A percentile compares a stretch with the other conserved stretches of the same genome.
Evolutionary conservation across 2,888 invertebrate species (phyloP).

Genomic region (Drosophila demipolita): DNA sequence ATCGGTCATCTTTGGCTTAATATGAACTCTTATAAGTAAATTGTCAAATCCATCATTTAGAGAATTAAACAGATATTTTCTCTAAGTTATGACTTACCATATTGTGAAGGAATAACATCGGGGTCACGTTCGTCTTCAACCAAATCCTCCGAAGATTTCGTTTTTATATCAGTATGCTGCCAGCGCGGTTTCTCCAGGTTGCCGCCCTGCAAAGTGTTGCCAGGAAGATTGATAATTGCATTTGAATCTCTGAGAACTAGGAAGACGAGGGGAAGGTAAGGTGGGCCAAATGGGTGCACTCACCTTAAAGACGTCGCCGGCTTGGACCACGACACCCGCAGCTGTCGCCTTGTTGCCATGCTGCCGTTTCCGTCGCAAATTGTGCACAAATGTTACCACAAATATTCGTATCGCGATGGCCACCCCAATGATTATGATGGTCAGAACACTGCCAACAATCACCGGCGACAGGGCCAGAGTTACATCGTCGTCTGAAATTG

Average conservation of each 20-base stretch:
- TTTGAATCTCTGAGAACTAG: background rate
- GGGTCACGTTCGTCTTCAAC: constrained; percentile 87
- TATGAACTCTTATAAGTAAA: background rate
- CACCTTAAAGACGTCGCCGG: constrained; percentile 84
- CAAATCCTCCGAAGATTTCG: constrained; percentile 84
- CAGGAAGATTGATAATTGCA: constrained; percentile 34
- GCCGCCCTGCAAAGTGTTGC: constrained; percentile 65
- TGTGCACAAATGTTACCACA: constrained; percentile 84
- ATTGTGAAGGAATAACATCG: constrained; percentile 91
- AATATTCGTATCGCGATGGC: constrained; percentile 84
- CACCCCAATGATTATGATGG: constrained; percentile 85
- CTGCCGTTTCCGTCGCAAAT: constrained; percentile 84
- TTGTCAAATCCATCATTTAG: background rate
- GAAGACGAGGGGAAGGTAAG: background rate
- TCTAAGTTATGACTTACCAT: constrained; percentile 85
- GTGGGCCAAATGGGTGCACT: constrained; percentile 24
- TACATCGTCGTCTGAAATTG: constrained; percentile 82
- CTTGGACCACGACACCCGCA: constrained; percentile 80
- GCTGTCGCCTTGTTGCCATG: constrained; percentile 83
- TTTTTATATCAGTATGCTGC: constrained; percentile 86
- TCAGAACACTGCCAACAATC: constrained; percentile 85
- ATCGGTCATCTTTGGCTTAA: background rate
- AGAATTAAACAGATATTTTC: background rate
- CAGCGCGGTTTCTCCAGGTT: constrained; percentile 85
- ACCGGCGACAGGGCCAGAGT: constrained; percentile 84